phyloP scores from a whole-genome alignment of 2,888 invertebrate genomes.

The Acronicta alni region DNA sequence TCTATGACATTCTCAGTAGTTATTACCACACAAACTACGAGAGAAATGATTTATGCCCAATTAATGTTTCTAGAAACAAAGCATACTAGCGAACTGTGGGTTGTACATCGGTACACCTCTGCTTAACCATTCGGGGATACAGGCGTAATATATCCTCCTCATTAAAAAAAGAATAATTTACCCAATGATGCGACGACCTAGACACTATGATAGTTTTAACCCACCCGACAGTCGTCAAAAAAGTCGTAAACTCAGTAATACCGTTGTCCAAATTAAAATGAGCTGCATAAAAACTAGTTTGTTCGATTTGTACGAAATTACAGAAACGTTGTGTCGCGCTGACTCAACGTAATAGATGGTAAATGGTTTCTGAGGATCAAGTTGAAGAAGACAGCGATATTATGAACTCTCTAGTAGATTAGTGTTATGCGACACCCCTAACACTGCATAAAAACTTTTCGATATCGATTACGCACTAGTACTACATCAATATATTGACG shows the following conservation, averaged over 20 bases:
- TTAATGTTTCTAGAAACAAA: too few relatives aligned
- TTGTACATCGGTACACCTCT: too few relatives aligned
- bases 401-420: background rate
- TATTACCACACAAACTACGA: too few relatives aligned
- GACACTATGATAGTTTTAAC: constrained; percentile 32
- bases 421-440: too few relatives aligned
- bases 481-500: too few relatives aligned
- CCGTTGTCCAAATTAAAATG: constrained; percentile 50
- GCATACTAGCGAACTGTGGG: too few relatives aligned
- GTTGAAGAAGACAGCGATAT: constrained; percentile 2
- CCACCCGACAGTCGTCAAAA: constrained; percentile 9
- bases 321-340: constrained; percentile 14
- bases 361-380: constrained; percentile 6
- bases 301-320: constrained; percentile 39
- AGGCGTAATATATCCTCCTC: too few relatives aligned
- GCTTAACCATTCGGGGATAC: too few relatives aligned
- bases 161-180: constrained; percentile 1
- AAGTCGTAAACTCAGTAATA: constrained; percentile 28
- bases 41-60: too few relatives aligned
- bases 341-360: constrained; percentile 24
- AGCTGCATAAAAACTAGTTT: constrained; percentile 33
- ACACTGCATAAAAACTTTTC: too few relatives aligned
- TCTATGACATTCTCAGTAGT: too few relatives aligned
- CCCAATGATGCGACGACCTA: constrained; percentile 30
- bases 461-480: too few relatives aligned